A percentile compares a stretch with the other conserved stretches of the same genome.
These are phyloP conservation scores for Dendroctonus valens DNA, from an alignment of 1,140 invertebrate species.

Conservation along the genomic window DNA sequence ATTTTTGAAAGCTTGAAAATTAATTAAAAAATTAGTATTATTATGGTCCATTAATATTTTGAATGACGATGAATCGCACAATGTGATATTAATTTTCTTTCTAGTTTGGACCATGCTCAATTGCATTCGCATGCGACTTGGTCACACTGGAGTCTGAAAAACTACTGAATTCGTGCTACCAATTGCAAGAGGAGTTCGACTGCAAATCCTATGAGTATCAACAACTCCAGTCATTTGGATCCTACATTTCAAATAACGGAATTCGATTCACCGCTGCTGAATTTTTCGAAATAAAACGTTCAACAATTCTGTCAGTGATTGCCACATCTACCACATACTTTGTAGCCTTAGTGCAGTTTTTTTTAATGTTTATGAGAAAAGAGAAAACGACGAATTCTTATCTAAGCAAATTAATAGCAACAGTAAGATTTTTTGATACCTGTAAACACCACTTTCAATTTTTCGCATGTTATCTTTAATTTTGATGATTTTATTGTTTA, in stretches of 20 bases:
- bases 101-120: constrained; percentile 2
- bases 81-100: neutral
- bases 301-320: neutral
- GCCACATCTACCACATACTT: constrained; percentile 1
- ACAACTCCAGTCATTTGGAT: neutral
- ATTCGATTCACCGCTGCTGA: constrained; percentile 4
- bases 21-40: too few relatives aligned
- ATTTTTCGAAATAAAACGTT: constrained; percentile 1
- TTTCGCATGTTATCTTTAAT: too few relatives aligned
- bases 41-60: too few relatives aligned
- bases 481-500: too few relatives aligned
- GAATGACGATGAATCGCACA: too few relatives aligned
- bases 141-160: neutral
- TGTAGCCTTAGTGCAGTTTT: constrained; percentile 12
- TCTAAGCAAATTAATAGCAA: too few relatives aligned
- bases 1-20: too few relatives aligned
- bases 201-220: neutral
- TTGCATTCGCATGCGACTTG: constrained; percentile 1
- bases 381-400: too few relatives aligned
- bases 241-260: neutral
- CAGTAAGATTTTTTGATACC: too few relatives aligned
- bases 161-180: neutral
- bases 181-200: neutral
- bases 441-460: too few relatives aligned
- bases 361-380: neutral